Percentiles rank a stretch among this genome's conserved stretches.
Evolutionary conservation across 2,797 vertebrate species (phyloP).

Genomic region (Fundulus diaphanus): DNA sequence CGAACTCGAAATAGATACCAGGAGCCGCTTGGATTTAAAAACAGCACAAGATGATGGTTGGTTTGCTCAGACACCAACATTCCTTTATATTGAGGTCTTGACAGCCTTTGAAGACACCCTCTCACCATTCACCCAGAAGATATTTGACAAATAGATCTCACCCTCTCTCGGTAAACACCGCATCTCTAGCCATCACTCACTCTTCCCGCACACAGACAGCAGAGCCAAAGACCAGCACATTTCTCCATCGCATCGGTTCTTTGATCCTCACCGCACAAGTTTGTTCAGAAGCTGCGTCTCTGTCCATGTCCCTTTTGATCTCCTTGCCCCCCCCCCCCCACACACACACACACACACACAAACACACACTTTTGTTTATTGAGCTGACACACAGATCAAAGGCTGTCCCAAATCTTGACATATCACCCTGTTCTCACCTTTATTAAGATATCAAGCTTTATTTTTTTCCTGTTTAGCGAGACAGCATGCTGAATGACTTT

Average conservation of each 20-base stretch:
- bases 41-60: constrained; percentile 10
- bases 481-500: not conserved
- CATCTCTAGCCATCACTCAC: constrained; percentile 20
- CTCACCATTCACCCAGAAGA: constrained; percentile 58
- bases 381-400: constrained; percentile 60
- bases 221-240: constrained; percentile 15
- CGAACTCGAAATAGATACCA: constrained; percentile 27
- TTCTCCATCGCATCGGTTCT: constrained; percentile 35
- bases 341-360: too few relatives aligned
- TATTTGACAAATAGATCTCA: constrained; percentile 44
- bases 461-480: constrained; percentile 16
- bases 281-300: constrained; percentile 58
- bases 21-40: constrained; percentile 38
- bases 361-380: constrained; percentile 69
- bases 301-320: constrained; percentile 50
- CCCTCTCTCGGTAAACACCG: constrained; percentile 34
- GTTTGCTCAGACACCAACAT: constrained; percentile 12
- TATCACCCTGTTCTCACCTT: constrained; percentile 8
- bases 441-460: constrained; percentile 28
- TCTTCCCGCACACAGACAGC: constrained; percentile 9
- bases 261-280: constrained; percentile 58
- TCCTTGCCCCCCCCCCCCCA: constrained; percentile 31
- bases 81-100: constrained; percentile 44
- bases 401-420: constrained; percentile 49
- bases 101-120: constrained; percentile 57